Conservation (phyloP, 2,113 vertebrate species). For the Phaetusa simplex region DNA sequence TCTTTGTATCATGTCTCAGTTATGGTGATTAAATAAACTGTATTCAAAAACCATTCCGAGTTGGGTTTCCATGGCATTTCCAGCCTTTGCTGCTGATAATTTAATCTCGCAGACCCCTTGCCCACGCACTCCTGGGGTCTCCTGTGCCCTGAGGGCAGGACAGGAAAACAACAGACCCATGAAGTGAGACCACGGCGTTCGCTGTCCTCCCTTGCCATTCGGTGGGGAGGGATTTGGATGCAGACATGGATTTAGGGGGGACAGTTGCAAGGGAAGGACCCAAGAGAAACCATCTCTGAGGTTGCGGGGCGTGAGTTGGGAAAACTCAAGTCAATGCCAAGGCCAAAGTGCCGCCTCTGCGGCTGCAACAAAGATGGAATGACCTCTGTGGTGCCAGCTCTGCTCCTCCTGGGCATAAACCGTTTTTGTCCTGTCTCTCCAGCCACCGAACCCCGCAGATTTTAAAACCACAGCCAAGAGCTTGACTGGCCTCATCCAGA, state of each 20-base stretch:
- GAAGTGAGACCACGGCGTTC: rapidly evolving
- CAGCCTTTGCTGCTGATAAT: not conserved
- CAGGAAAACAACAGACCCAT: not conserved
- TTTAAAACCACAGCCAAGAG: not conserved
- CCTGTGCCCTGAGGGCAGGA: not conserved
- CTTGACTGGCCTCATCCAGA: not conserved
- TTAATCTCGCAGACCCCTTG: not conserved
- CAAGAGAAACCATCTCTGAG: not conserved
- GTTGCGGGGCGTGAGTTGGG: rapidly evolving
- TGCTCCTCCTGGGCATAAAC: not conserved
- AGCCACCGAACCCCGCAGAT: not conserved
- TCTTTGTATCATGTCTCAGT: not conserved
- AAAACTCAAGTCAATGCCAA: not conserved
- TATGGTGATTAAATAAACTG: not conserved
- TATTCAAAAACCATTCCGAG: not conserved
- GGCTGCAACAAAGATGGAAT: not conserved
- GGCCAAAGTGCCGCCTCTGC: not conserved
- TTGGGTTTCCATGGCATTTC: rapidly evolving
- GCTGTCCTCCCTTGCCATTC: rapidly evolving
- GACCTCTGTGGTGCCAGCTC: not conserved
- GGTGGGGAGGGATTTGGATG: not conserved
- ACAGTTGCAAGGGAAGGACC: not conserved
- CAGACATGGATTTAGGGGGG: not conserved
- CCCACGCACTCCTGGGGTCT: rapidly evolving
- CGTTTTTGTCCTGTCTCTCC: not conserved